Evolutionary conservation across 2,113 vertebrate species (phyloP), one percentile per base, ranked within the genome.

Genomic region (Nannobrachium achirus): DNA sequence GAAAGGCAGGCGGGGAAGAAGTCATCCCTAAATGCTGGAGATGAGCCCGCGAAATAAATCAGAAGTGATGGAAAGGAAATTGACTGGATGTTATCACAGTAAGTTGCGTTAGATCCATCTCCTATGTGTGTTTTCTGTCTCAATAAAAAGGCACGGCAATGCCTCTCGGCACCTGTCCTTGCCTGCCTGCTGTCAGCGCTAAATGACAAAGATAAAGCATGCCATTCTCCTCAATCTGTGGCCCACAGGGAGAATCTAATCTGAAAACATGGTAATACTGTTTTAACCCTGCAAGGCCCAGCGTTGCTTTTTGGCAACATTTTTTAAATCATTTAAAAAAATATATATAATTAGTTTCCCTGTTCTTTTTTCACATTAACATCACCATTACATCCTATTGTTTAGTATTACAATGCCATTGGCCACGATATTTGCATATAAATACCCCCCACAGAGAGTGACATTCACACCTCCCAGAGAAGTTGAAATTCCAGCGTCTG

Each of bases 51-150:
- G 75, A 82, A 81, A 86, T 71, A 70, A 82, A 84, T 89, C 76
- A 78, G 61, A 66, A 53, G 44, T 56, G 60, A 83, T 58, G 68
- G 65, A 79, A 69, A 83, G 79, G 68, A 89, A 92, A 92, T 91
- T 89, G 86, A 76, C 77, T 88, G 71, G 81, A 83, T 89, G 80
- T 80, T 91, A 91, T 93, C 89, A 77, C 68, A 73, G 65, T 39
- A 39, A 57, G 62, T 63, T 51, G 53, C 58, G 45, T 63, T 55
- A 75, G 82, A 88, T 84, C 68, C 75, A 80, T 89, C 79, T 73
- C 40, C 76, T 64, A 70, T 81, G 82, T 80, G 76, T 86, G 81
- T 75, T 84, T 86, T 86, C 81, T 73, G 74, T 83, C 78, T 75
- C 76, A 86, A 78, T 83, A 83, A 85, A n/a, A 89, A 87, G 70